These are phyloP conservation scores for Myotis yumanensis DNA, from an alignment of 2,113 vertebrate species.

Conservation along the genomic window DNA sequence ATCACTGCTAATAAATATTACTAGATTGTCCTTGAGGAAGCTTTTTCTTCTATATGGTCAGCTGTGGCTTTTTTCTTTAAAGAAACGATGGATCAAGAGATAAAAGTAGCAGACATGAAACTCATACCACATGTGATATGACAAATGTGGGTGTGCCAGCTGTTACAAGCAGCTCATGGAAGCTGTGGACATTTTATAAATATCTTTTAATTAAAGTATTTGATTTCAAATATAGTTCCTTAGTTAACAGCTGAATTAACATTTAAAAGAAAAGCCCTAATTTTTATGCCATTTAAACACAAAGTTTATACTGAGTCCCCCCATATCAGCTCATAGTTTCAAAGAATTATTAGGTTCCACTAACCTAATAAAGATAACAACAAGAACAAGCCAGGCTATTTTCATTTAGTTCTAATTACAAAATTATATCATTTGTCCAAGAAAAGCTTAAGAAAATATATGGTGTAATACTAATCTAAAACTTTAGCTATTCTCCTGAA, in stretches of 20 bases:
- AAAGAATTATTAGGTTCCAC: background rate
- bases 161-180: slow-evolving; percentile 41
- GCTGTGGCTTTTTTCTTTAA: slow-evolving; percentile 63
- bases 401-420: slow-evolving; percentile 45
- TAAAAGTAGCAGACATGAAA: slow-evolving; percentile 62
- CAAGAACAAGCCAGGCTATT: background rate
- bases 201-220: slow-evolving; percentile 67
- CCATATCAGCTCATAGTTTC: slow-evolving; percentile 21
- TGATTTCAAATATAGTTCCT: slow-evolving; percentile 59
- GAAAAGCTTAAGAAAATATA: slow-evolving; percentile 31
- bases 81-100: slow-evolving; percentile 45
- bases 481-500: slow-evolving; percentile 18
- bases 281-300: slow-evolving; percentile 50
- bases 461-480: background rate
- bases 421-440: background rate
- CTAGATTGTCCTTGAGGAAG: slow-evolving; percentile 12
- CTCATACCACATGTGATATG: slow-evolving; percentile 17
- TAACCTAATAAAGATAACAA: background rate
- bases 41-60: slow-evolving; percentile 14
- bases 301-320: slow-evolving; percentile 27
- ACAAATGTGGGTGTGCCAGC: slow-evolving; percentile 59
- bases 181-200: slow-evolving; percentile 69
- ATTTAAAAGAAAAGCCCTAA: slow-evolving; percentile 4
- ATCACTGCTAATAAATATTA: slow-evolving; percentile 1
- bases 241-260: slow-evolving; percentile 51